Conservation (phyloP, 1,140 invertebrate species). For the Schlechtendalia chinensis region DNA sequence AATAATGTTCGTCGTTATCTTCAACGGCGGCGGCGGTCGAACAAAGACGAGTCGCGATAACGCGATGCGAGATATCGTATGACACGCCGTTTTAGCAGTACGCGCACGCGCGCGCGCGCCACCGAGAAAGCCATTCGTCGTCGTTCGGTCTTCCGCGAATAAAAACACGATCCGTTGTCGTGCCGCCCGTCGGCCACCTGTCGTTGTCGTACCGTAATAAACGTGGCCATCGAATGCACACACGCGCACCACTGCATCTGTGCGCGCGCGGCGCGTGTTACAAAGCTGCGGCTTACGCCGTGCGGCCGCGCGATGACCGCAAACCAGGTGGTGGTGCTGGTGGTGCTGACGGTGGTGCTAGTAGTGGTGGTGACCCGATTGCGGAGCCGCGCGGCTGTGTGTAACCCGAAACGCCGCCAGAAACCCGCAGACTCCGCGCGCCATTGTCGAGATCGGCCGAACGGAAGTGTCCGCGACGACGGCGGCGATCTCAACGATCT, state of each 20-base stretch:
- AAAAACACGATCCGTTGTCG: too few species aligned
- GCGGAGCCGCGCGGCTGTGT: neutral
- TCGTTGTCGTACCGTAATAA: too few species aligned
- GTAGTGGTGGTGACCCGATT: constrained; percentile 32
- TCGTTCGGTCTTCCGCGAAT: neutral
- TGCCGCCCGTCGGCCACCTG: neutral
- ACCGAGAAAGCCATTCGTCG: neutral
- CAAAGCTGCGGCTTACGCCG: too few species aligned
- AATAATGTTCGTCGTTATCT: neutral
- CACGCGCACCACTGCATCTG: too few species aligned
- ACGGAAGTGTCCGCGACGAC: too few species aligned
- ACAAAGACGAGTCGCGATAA: constrained; percentile 5
- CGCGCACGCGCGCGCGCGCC: neutral
- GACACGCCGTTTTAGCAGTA: constrained; percentile 19
- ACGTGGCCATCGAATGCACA: neutral
- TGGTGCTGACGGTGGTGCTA: too few species aligned
- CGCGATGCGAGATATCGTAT: constrained; percentile 39
- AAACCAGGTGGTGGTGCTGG: too few species aligned
- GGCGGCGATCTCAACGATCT: too few species aligned
- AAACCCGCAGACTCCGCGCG: constrained; percentile 9
- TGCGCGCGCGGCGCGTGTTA: too few species aligned
- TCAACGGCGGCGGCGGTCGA: constrained; percentile 3
- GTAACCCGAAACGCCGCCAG: constrained; percentile 42
- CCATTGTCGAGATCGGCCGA: constrained; percentile 31
- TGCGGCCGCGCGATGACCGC: constrained; percentile 19